Conservation (phyloP, 2,888 invertebrate species). For the Bombylius major region DNA sequence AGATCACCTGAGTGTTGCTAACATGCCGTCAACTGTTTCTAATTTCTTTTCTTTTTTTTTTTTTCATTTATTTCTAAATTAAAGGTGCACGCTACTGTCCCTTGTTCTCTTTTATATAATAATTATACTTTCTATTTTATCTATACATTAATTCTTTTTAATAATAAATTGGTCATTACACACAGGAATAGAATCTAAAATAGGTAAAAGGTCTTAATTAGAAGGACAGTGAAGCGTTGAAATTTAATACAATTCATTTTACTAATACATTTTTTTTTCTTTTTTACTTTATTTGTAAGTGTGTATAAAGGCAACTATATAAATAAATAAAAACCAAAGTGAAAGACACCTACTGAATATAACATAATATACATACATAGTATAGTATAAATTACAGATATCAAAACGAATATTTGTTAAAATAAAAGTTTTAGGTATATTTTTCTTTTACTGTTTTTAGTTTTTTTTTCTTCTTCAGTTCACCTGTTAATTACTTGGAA, state of each 20-base stretch:
- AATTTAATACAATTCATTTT: background rate
- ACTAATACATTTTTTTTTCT: no score
- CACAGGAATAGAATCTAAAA: background rate
- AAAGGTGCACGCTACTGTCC: no score
- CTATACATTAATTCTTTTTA: background rate
- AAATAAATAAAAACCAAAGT: no score
- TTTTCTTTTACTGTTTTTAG: background rate
- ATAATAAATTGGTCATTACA: background rate
- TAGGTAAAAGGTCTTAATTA: background rate
- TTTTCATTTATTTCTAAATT: background rate
- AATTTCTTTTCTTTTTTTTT: no score
- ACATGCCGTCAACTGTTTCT: background rate
- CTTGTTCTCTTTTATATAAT: no score
- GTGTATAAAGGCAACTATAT: no score
- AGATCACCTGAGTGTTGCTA: background rate
- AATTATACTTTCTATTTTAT: no score
- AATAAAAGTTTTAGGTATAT: background rate
- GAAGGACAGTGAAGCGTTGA: background rate
- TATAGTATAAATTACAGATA: no score
- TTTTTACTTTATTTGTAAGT: no score
- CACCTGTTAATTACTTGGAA: background rate
- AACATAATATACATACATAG: no score
- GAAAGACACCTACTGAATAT: no score
- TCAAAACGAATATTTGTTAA: background rate
- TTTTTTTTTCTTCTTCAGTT: background rate